Evolutionary conservation across 2,888 invertebrate species (phyloP), one percentile per base, ranked within the genome.

Genomic region (Pristionchus fissidentatus): DNA sequence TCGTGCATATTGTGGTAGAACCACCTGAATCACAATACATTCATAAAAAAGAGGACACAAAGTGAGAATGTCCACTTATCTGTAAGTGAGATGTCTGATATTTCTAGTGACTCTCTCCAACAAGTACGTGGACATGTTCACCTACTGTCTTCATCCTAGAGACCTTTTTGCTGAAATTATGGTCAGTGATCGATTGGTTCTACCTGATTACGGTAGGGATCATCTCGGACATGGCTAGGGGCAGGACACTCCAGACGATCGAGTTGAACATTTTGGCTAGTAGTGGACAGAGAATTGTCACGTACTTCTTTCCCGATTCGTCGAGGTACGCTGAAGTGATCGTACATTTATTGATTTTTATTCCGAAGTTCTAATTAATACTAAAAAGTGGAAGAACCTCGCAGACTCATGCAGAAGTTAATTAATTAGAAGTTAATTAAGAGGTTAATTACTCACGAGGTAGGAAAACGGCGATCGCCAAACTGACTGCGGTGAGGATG

Each of bases 211-310:
- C 38, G 3, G 83, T 83, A 1, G 83, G 83, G 8, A 49, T 62
- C 86, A 91, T 88, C 84, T 92, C 92, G 2, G 89, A 85, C 70
- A 87, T 84, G 22, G 90, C 73, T 5, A 92, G 84, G 7, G 90
- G 90, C n/a, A 89, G 89, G 1, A 89, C 88, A 1, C 88, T 85
- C 91, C 92, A 92, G 29, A 88, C 87, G 41, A 92, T 87, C 8
- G 87, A 86, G 84, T 91, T 91, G 84, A 89, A 88, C 41, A 87
- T 85, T 83, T 92, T 92, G 35, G 89, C 90, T 41, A 90, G 77
- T 22, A 92, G 86, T 3, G 91, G 88, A 80, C 91, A 87, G 7
- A 87, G 73, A 85, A 92, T 89, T 13, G 41, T 38, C 55, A 52
- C 60, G 19, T 13, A 10, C 10, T 35, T 13, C 46, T 41, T 46